Conservation (phyloP, 2,797 vertebrate genomes). For the Notamacropus eugenii region DNA sequence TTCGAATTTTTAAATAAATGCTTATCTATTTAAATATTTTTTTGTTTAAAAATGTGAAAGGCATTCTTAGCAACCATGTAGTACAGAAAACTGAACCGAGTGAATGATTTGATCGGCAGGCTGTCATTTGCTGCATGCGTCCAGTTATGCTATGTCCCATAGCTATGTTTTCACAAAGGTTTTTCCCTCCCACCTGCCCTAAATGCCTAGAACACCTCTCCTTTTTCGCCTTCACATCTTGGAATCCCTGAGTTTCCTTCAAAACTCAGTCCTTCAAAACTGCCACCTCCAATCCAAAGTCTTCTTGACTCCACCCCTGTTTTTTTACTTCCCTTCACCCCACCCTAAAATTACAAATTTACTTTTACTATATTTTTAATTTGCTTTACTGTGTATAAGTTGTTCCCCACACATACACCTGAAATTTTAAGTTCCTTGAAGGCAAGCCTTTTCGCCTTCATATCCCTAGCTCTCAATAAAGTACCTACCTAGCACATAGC, state of each 20-base stretch:
- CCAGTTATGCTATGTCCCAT: neutral
- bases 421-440: neutral
- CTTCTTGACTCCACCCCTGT: neutral
- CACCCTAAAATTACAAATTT: neutral
- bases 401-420: neutral
- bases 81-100: neutral
- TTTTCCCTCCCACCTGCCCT: neutral
- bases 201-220: neutral
- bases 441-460: neutral
- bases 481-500: neutral
- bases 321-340: neutral
- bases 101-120: neutral
- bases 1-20: neutral
- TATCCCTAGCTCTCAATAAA: neutral
- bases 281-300: neutral
- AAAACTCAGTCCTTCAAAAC: neutral
- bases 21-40: neutral
- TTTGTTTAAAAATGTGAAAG: neutral
- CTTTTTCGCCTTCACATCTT: neutral
- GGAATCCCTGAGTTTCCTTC: neutral
- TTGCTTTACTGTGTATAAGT: neutral
- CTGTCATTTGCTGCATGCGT: neutral
- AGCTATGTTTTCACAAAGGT: neutral
- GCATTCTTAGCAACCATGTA: neutral
- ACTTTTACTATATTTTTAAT: neutral